A percentile compares a stretch with the other conserved stretches of the same genome.
These are phyloP conservation scores for Cecropterus lyciades DNA, from an alignment of 1,140 invertebrate genomes.

Conservation along the genomic window DNA sequence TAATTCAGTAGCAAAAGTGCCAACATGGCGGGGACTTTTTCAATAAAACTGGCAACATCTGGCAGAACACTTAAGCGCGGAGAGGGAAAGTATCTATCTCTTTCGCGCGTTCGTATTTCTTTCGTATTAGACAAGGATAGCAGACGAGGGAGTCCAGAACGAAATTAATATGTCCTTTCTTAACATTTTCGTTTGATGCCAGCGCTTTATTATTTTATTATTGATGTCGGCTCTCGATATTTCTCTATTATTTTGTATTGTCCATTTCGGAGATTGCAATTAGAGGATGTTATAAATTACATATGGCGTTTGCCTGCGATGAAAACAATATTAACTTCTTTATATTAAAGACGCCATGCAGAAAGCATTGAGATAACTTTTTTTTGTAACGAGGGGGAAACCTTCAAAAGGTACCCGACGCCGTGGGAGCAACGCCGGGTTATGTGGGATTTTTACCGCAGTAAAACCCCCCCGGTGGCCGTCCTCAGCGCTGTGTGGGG, in stretches of 20 bases:
- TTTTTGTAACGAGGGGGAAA: no score
- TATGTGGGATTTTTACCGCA: no score
- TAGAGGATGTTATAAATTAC: conserved; percentile 27
- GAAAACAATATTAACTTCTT: background rate
- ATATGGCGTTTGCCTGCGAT: conserved; percentile 14
- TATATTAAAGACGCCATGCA: no score
- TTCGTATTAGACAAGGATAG: conserved; percentile 45
- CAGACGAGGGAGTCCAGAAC: conserved; percentile 43
- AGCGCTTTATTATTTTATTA: conserved; percentile 73
- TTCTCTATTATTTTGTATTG: conserved; percentile 64
- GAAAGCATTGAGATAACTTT: no score
- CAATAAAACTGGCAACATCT: conserved; percentile 79
- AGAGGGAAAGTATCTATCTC: conserved; percentile 53
- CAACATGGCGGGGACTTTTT: conserved; percentile 75
- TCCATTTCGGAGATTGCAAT: conserved; percentile 33
- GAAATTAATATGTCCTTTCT: conserved; percentile 79
- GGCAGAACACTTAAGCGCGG: conserved; percentile 71
- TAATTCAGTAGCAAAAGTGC: conserved; percentile 72
- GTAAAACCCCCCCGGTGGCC: no score
- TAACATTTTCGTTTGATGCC: conserved; percentile 63
- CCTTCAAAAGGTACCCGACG: no score
- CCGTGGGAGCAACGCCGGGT: no score
- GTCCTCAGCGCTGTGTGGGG: no score
- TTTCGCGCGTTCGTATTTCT: conserved; percentile 20
- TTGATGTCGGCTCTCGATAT: conserved; percentile 63